phyloP scores from a whole-genome alignment of 2,797 vertebrate species.

The Mormyrops attenuatus region DNA sequence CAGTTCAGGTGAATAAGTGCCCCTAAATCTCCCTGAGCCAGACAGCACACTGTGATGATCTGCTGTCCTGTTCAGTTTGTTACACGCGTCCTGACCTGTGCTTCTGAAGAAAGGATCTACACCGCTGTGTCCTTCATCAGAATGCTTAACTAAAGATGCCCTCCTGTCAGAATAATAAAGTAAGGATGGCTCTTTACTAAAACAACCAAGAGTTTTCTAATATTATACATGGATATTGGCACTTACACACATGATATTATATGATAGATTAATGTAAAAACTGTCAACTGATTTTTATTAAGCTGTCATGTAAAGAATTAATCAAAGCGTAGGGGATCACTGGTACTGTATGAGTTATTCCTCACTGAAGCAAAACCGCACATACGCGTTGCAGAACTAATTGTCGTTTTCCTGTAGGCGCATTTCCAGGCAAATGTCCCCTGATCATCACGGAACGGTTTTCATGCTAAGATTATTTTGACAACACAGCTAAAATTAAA shows the following conservation, averaged over 20 bases:
- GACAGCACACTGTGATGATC: not conserved
- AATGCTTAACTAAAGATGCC: not conserved
- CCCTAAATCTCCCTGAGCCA: not conserved
- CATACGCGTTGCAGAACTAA: not conserved
- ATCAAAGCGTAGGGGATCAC: not conserved
- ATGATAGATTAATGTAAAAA: not conserved
- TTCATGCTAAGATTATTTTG: conserved; percentile 8
- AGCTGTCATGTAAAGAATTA: not conserved
- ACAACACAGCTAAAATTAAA: conserved; percentile 10
- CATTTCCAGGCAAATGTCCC: not conserved
- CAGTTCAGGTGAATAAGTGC: not conserved
- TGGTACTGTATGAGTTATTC: not conserved
- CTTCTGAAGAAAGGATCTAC: not conserved
- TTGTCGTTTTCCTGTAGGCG: not conserved
- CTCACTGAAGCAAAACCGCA: not conserved
- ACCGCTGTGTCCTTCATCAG: not conserved
- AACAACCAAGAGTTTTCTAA: not conserved
- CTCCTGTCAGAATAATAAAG: not conserved
- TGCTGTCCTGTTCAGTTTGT: not conserved
- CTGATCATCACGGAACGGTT: not conserved
- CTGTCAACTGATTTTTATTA: not conserved
- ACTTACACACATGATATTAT: not conserved
- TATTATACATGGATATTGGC: not conserved
- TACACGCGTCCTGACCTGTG: not conserved
- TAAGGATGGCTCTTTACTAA: not conserved